A percentile compares a stretch with the other conserved stretches of the same genome.
phyloP scores from a whole-genome alignment of 2,797 vertebrate species.

The Dendrocincla fuliginosa region DNA sequence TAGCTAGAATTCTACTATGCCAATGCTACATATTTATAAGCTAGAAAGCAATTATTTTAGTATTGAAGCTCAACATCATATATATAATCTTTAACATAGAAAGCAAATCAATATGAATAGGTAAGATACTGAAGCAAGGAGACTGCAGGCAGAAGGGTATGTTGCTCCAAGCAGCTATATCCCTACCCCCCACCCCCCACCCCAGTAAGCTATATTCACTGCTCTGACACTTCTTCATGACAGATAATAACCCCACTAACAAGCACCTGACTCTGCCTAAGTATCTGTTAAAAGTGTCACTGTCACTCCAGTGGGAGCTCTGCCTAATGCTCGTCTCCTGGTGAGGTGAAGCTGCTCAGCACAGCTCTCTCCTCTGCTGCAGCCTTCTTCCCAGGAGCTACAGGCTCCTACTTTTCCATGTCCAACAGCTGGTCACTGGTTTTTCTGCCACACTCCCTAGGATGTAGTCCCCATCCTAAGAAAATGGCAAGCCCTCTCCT shows the following conservation, averaged over 20 bases:
- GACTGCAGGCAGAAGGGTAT: not conserved
- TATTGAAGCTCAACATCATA: not conserved
- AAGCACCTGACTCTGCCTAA: slow-evolving; percentile 1
- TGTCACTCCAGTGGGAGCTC: not conserved
- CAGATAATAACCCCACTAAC: not conserved
- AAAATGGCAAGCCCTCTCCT: not conserved
- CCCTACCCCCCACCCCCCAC: not conserved
- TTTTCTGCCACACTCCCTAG: not conserved
- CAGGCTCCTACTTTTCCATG: not conserved
- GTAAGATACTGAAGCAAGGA: not conserved
- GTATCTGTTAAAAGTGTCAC: not conserved
- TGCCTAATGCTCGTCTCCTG: not conserved
- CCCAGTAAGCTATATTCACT: not conserved
- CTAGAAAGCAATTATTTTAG: not conserved
- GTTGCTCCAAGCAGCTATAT: not conserved
- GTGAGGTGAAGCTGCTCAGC: not conserved
- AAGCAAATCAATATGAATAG: not conserved
- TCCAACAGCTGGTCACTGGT: not conserved
- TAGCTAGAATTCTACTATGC: not conserved
- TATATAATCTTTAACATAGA: not conserved
- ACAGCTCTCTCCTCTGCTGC: not conserved
- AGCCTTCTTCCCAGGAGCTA: not conserved
- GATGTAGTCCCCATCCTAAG: accelerated
- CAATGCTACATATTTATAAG: not conserved
- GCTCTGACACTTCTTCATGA: not conserved